Evolutionary conservation across 1,140 invertebrate genomes (phyloP), one percentile per base, ranked within the genome.

Genomic region (Pollicipes pollicipes): DNA sequence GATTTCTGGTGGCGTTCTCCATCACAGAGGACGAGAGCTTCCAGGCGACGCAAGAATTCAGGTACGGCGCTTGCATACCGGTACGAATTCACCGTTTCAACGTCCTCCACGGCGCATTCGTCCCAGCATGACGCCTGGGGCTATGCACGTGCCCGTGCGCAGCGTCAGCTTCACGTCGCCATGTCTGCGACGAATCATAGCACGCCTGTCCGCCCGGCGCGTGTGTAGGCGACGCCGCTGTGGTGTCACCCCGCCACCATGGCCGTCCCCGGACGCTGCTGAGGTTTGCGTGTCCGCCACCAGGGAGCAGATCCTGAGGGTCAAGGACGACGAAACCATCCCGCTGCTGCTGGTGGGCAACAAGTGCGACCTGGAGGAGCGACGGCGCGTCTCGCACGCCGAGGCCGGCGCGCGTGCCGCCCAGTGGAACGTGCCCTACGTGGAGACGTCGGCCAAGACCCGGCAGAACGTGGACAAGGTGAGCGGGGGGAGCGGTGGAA

Each of bases 21-120:
- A 98, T 99, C 76, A 98, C 95, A 66, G 97, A 99, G 83, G 90
- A 93, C 76, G 97, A 99, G 79, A 97, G 94, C 80, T 99, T 99
- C 84, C 93, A 97, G 80, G 92, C 95, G 8, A 97, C 95, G 73
- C 90, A 95, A 81, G 97, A 99, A 83, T 98, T 99, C 83, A 91
- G 95, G 93, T 97, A 81, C 80, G 76, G 77, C 58, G 37, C 37
- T 30, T 3, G 0, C 37, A 17, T 21, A n/a, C n/a, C n/a, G n/a
- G n/a, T n/a, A n/a, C n/a, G n/a, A n/a, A n/a, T n/a, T n/a, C n/a
- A n/a, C n/a, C n/a, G n/a, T n/a, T n/a, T n/a, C n/a, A n/a, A n/a
- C n/a, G n/a, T n/a, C n/a, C n/a, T n/a, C n/a, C n/a, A n/a, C n/a
- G n/a, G n/a, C n/a, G n/a, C n/a, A n/a, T n/a, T n/a, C n/a, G n/a